Percentiles rank a stretch among this genome's conserved stretches.
Evolutionary conservation across 2,797 vertebrate species (phyloP).

Genomic region (Huso huso): DNA sequence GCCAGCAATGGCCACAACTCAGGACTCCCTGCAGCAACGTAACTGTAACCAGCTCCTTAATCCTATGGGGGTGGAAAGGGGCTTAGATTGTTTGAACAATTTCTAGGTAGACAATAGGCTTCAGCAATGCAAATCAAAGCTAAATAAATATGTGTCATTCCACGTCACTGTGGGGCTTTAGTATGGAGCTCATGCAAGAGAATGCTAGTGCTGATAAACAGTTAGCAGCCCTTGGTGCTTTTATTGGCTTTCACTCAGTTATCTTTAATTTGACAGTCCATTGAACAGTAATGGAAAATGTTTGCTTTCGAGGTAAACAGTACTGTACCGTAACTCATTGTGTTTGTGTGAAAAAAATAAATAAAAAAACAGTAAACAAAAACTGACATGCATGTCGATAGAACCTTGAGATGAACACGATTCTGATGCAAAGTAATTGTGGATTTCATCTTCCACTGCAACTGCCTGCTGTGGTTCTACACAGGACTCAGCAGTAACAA

Average conservation of each 20-base stretch:
- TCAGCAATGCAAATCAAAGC: conserved; percentile 31
- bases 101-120: conserved; percentile 19
- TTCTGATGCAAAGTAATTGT: too few relatives aligned
- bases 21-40: too few relatives aligned
- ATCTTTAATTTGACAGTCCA: background rate
- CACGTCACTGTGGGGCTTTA: background rate
- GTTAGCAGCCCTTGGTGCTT: background rate
- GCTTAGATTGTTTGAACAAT: conserved; percentile 36
- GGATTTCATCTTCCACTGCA: too few relatives aligned
- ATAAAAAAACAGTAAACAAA: too few relatives aligned
- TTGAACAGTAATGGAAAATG: background rate
- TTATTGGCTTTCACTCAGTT: background rate
- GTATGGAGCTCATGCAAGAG: background rate
- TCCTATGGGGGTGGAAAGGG: conserved; percentile 46
- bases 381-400: too few relatives aligned
- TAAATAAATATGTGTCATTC: conserved; percentile 19
- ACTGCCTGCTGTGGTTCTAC: too few relatives aligned
- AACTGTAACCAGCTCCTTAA: conserved; percentile 28
- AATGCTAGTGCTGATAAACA: background rate
- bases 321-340: too few relatives aligned
- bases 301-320: too few relatives aligned
- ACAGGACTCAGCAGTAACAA: too few relatives aligned
- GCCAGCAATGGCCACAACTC: too few relatives aligned
- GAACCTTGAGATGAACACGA: too few relatives aligned
- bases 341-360: too few relatives aligned